Evolutionary conservation across 1,140 invertebrate species (phyloP).

Genomic region (Saccostrea cuccullata): DNA sequence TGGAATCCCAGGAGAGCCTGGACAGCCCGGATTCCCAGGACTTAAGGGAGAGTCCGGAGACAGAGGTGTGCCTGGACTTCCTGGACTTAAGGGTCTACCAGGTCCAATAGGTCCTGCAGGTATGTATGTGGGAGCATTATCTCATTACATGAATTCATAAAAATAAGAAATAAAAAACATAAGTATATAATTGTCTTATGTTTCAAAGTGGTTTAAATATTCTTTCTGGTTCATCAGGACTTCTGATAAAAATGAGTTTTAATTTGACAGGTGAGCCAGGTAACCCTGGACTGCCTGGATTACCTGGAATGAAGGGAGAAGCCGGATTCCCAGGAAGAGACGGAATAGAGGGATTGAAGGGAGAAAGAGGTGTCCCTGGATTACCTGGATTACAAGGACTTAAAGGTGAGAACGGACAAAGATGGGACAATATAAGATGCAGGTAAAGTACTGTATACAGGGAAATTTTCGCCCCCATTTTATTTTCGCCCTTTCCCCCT

Average conservation of each 20-base stretch:
- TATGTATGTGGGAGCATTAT: slow-evolving; percentile 58
- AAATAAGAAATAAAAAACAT: neutral
- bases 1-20: slow-evolving; percentile 51
- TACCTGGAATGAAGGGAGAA: slow-evolving; percentile 40
- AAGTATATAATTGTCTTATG: neutral
- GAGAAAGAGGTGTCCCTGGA: slow-evolving; percentile 46
- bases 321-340: slow-evolving; percentile 40
- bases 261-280: slow-evolving; percentile 47
- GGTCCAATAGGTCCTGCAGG: slow-evolving; percentile 66
- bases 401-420: slow-evolving; percentile 46
- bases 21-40: slow-evolving; percentile 58
- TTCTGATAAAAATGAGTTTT: neutral
- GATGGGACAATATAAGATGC: too few species aligned
- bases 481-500: too few species aligned
- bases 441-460: too few species aligned
- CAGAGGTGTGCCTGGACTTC: slow-evolving; percentile 46
- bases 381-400: slow-evolving; percentile 50
- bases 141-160: neutral
- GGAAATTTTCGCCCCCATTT: too few species aligned
- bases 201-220: neutral
- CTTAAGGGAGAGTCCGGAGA: slow-evolving; percentile 58
- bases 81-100: slow-evolving; percentile 61
- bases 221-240: neutral
- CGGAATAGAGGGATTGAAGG: slow-evolving; percentile 31
- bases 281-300: slow-evolving; percentile 49